phyloP scores from a whole-genome alignment of 23 tunicate species.

The Corella eumyota region DNA sequence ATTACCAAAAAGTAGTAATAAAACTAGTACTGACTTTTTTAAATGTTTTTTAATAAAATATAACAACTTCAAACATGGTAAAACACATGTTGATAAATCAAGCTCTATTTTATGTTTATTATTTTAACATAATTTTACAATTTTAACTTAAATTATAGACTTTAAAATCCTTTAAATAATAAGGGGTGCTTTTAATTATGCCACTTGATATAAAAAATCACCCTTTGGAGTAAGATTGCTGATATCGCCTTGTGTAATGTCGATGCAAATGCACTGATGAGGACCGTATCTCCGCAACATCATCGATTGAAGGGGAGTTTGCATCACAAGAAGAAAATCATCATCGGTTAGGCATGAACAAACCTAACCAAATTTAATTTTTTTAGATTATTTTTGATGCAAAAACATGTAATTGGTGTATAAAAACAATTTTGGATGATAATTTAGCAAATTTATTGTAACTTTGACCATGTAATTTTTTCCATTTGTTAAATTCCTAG shows the following conservation, averaged over 20 bases:
- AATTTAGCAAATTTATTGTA: not conserved
- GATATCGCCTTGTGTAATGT: constrained; percentile 46
- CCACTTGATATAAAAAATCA: not conserved
- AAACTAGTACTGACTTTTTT: not conserved
- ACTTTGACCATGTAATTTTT: too few relatives aligned
- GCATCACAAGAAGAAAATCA: constrained; percentile 76
- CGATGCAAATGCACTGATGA: constrained; percentile 64
- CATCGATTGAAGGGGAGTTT: constrained; percentile 87
- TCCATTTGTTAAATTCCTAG: too few relatives aligned
- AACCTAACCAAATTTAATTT: not conserved
- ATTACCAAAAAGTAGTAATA: not conserved
- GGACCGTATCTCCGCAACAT: constrained; percentile 73
- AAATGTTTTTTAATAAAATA: not conserved
- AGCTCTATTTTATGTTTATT: too few relatives aligned
- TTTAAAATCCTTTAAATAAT: too few relatives aligned
- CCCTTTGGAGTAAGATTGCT: not conserved
- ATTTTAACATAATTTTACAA: too few relatives aligned
- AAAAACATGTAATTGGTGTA: too few relatives aligned
- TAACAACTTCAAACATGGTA: not conserved
- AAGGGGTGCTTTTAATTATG: too few relatives aligned
- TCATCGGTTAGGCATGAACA: constrained; percentile 64
- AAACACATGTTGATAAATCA: too few relatives aligned
- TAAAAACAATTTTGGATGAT: not conserved
- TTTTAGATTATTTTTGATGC: not conserved
- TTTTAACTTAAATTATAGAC: too few relatives aligned